Evolutionary conservation across 1,140 invertebrate genomes (phyloP).

Genomic region (Eurosta solidaginis): DNA sequence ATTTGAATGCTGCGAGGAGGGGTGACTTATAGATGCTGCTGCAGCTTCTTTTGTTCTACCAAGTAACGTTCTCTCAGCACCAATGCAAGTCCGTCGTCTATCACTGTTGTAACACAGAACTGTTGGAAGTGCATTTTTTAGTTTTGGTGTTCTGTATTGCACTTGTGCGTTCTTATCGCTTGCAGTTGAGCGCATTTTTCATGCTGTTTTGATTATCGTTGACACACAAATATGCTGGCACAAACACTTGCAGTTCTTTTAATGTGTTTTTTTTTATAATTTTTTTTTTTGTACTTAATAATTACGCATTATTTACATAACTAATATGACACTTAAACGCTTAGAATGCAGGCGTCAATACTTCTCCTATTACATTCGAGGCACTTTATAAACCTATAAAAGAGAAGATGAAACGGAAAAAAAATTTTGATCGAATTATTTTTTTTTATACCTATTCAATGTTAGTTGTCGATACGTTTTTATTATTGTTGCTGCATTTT

Average conservation of each 20-base stretch:
- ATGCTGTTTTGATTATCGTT: neutral
- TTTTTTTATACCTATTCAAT: neutral
- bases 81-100: too few relatives aligned
- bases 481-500: neutral
- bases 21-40: too few relatives aligned
- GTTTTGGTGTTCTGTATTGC: neutral
- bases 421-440: conserved; percentile 2
- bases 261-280: neutral
- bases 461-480: neutral
- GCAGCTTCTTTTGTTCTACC: too few relatives aligned
- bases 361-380: neutral
- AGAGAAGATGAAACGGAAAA: neutral
- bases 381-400: neutral
- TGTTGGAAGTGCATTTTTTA: neutral
- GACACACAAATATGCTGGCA: neutral
- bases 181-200: neutral
- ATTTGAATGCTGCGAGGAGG: neutral
- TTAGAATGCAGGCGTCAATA: neutral
- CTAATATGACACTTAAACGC: conserved; percentile 17
- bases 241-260: neutral
- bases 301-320: conserved; percentile 16
- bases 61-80: too few relatives aligned
- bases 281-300: neutral
- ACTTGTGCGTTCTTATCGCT: conserved; percentile 1
- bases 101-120: neutral